Base-by-base conservation (phyloP, 2,113 vertebrate genomes). In the Oreochromis niloticus region DNA sequence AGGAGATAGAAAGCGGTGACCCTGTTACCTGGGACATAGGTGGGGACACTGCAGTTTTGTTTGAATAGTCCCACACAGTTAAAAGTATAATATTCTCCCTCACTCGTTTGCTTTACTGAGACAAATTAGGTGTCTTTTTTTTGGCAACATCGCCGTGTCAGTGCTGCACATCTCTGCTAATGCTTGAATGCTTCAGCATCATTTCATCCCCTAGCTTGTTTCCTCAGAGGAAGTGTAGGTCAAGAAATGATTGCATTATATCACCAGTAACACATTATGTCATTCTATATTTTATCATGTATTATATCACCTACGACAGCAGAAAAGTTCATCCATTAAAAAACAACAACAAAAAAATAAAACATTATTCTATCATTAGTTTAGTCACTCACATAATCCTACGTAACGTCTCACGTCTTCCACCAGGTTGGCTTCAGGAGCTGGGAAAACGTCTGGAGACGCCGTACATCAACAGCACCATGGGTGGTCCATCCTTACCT, bases 21-120 rank as follows among this genome's bases (percentile, higher is more conserved):
- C 97, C 97, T 1, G 95, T 96, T 57, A 98, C 97, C 91, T 99
- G 98, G 98, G 98, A 99, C 91, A 99, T 99, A 39, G 98, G 98
- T 99, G 96, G 98, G 98, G 19, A 6, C 10, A 19, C 34, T 30
- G 32, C 19, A 11, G 30, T 57, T 73, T 43, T 59, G 9, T 81
- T 10, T 59, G 5, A 84, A 24, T 24, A 55, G 36, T 43, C 9
- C 17, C 34, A 55, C 5, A 43, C 22, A 81, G 54, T 83, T 54
- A 54, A 50, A 13, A 46, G n/a, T 59, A 9, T 61, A 16, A 66
- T 71, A 17, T 36, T 80, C 14, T 24, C 48, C 7, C 16, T 32
- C 13, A 7, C 7, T 54, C 3, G 39, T 71, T 50, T 43, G 73
- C 13, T 30, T 34, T 30, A 41, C 24, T 75, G 24, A 50, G 48